These are phyloP conservation scores for Sebastes hubbsi DNA, from an alignment of 2,797 vertebrate genomes.

Conservation along the genomic window DNA sequence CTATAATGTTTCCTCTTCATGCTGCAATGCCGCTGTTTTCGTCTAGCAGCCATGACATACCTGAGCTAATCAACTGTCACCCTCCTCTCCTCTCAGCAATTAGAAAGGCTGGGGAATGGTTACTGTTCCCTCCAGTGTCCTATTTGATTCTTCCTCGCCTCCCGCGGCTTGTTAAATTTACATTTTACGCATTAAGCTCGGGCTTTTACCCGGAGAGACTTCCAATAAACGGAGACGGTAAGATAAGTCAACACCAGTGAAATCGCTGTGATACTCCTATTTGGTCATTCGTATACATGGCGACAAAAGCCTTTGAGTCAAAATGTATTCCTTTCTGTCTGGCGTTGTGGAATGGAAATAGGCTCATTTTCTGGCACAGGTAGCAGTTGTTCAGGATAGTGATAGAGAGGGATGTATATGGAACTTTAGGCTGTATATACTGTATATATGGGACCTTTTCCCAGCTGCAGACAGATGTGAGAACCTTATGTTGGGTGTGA, in stretches of 20 bases:
- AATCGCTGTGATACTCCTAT: constrained; percentile 25
- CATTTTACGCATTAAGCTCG: constrained; percentile 54
- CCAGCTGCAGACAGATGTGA: neutral
- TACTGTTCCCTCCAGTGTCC: constrained; percentile 47
- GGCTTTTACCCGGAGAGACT: constrained; percentile 46
- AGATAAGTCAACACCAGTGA: constrained; percentile 48
- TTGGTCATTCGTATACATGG: constrained; percentile 5
- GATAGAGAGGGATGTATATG: neutral
- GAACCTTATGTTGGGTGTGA: neutral
- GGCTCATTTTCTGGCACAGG: neutral
- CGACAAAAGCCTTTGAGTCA: neutral
- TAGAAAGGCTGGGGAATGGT: constrained; percentile 36
- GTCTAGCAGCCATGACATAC: constrained; percentile 51
- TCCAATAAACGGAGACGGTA: constrained; percentile 11
- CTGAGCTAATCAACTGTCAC: constrained; percentile 71
- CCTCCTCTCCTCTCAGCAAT: constrained; percentile 59
- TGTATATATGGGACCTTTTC: neutral
- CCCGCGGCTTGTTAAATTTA: constrained; percentile 64
- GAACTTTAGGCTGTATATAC: neutral
- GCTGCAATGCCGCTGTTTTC: constrained; percentile 54
- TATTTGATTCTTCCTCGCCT: constrained; percentile 47
- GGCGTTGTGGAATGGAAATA: constrained; percentile 36
- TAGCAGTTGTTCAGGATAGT: neutral
- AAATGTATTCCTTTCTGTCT: neutral
- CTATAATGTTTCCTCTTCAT: constrained; percentile 46